Base-by-base conservation (phyloP, 2,888 invertebrate genomes). In the Agonopterix alstromeriana region DNA sequence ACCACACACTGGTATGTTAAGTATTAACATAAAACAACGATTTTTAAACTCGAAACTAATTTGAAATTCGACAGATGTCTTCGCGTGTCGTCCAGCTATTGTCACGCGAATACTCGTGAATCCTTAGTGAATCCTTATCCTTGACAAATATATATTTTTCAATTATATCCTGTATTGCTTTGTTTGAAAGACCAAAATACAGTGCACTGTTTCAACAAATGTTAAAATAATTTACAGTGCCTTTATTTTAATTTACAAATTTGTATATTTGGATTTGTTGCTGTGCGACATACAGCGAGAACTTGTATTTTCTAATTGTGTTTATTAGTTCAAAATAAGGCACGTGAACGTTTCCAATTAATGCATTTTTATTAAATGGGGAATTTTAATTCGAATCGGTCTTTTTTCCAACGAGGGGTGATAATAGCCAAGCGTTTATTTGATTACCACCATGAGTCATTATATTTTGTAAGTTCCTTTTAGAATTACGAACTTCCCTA, bases 21-120 rank as follows among this genome's bases (percentile, higher is more conserved):
- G 36, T 55, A 75, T 81, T 79, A 70, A 55, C 76, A 77, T 81
- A 68, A 67, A 71, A 59, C 66, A 65, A 54, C 60, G 60, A 73
- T 75, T 74, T 52, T 38, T 54, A 53, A 55, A 49, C 49, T 58
- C 54, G 51, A 58, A 56, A 53, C 63, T 71, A 56, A 68, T 72
- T 77, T 70, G 45, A 50, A 50, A 79, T 77, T 78, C 75, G 65
- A 55, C 65, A 65, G 63, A 55, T 59, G 70, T 66, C 60, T 60
- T 70, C 55, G 67, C 73, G 65, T 76, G 74, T 60, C 50, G 45
- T 49, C 54, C 54, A 45, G 36, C 55, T 49, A 53, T 60, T 58
- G 69, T 66, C 67, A 71, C 68, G 67, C 75, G 58, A 75, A 70
- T 65, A 55, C 57, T 55, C 49, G 47, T 50, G 51, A 52, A 52